These are phyloP conservation scores for Yponomeuta malinellus DNA, from an alignment of 2,888 invertebrate species.

Conservation along the genomic window DNA sequence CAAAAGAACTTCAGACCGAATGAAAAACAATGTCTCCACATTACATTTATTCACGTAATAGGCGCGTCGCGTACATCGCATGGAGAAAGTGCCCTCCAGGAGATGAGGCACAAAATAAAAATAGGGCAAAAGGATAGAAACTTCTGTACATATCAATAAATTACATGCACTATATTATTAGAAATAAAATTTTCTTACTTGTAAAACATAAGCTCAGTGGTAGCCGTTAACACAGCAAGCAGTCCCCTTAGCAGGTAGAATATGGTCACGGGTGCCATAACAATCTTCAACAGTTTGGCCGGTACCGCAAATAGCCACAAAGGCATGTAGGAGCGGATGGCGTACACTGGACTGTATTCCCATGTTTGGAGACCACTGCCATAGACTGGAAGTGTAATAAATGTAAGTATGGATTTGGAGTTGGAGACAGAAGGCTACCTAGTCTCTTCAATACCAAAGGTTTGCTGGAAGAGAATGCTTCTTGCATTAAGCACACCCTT, in stretches of 20 bases:
- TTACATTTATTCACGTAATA: too few species aligned
- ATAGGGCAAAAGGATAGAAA: too few species aligned
- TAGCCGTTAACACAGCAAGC: conserved; percentile 86
- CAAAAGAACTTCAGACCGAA: too few species aligned
- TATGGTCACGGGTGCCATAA: conserved; percentile 88
- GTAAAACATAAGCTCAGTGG: conserved; percentile 94
- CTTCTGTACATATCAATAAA: too few species aligned
- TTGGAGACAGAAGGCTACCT: neutral
- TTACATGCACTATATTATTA: too few species aligned
- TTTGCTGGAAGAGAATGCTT: too few species aligned
- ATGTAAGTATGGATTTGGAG: neutral
- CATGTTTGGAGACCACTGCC: conserved; percentile 98
- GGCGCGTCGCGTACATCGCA: too few species aligned
- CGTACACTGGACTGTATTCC: conserved; percentile 98
- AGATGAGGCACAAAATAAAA: too few species aligned
- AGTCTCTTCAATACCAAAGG: too few species aligned
- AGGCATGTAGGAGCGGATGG: conserved; percentile 96
- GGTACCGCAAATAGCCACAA: conserved; percentile 92
- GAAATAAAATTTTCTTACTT: conserved; percentile 78
- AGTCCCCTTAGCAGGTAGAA: conserved; percentile 92
- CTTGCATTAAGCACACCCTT: too few species aligned
- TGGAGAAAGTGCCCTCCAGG: too few species aligned
- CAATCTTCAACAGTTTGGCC: conserved; percentile 84
- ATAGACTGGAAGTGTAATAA: conserved; percentile 78
- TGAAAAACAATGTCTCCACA: too few species aligned